Evolutionary conservation across 2,888 invertebrate genomes (phyloP).

Genomic region (Rhopalosiphum nymphaeae): DNA sequence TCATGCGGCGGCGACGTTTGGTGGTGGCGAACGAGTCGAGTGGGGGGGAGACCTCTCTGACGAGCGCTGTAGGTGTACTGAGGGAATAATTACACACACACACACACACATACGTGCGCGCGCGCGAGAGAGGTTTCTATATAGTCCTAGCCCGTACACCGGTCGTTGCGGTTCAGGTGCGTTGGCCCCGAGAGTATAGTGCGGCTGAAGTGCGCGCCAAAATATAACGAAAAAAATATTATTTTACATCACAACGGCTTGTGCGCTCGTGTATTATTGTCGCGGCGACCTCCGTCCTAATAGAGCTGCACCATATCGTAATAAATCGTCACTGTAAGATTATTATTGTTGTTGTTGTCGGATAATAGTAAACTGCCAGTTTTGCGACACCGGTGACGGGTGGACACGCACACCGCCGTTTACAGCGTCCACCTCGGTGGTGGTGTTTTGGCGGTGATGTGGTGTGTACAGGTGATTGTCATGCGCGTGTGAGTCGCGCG

Average conservation of each 20-base stretch:
- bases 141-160: conserved; percentile 47
- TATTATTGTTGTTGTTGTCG: not conserved
- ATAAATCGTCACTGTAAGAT: not conserved
- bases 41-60: not conserved
- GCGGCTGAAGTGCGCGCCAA: not conserved
- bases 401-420: not conserved
- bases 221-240: not conserved
- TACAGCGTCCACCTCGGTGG: not conserved
- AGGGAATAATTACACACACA: not conserved
- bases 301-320: not conserved
- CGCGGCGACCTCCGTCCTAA: not conserved
- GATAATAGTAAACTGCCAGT: not conserved
- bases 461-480: not conserved
- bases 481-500: not conserved
- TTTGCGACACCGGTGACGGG: not conserved
- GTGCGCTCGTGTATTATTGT: too few relatives aligned
- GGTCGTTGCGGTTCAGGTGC: conserved; percentile 39
- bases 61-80: not conserved
- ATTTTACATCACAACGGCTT: not conserved
- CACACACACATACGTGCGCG: not conserved
- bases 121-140: not conserved
- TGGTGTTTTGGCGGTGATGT: not conserved
- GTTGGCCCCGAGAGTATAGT: not conserved
- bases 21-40: not conserved
- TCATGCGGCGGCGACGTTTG: not conserved